These are phyloP conservation scores for Drosophila watanabei DNA, from an alignment of 1,140 invertebrate genomes.

Conservation along the genomic window DNA sequence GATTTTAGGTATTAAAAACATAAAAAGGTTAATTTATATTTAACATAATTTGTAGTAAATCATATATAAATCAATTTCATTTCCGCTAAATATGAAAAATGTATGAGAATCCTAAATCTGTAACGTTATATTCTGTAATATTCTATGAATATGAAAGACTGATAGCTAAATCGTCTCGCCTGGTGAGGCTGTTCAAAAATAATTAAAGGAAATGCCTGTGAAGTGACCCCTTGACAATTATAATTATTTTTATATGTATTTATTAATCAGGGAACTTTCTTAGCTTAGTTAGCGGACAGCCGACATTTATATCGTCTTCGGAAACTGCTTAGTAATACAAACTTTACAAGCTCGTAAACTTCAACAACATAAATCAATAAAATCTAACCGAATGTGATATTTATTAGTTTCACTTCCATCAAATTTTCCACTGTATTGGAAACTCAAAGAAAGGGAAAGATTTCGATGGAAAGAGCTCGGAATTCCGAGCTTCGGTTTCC, in stretches of 20 bases:
- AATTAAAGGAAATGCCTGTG: no score
- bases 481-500: slow-evolving; percentile 20
- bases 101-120: no score
- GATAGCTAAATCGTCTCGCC: no score
- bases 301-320: neutral
- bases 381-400: neutral
- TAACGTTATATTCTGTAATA: neutral
- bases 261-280: neutral
- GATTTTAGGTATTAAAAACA: no score
- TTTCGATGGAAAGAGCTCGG: slow-evolving; percentile 22
- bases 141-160: no score
- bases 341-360: neutral
- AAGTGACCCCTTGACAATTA: no score
- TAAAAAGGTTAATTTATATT: no score
- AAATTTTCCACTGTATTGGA: neutral
- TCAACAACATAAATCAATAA: neutral
- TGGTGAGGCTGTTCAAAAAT: no score
- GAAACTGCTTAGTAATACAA: neutral
- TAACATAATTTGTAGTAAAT: no score
- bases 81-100: no score
- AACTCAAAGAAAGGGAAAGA: slow-evolving; percentile 22
- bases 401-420: neutral
- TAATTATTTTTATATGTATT: no score
- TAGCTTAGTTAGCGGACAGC: neutral
- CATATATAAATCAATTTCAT: no score